A percentile compares a stretch with the other conserved stretches of the same genome.
Conservation (phyloP, 2,797 vertebrate species). For the Sebastes kiyomatsui region DNA sequence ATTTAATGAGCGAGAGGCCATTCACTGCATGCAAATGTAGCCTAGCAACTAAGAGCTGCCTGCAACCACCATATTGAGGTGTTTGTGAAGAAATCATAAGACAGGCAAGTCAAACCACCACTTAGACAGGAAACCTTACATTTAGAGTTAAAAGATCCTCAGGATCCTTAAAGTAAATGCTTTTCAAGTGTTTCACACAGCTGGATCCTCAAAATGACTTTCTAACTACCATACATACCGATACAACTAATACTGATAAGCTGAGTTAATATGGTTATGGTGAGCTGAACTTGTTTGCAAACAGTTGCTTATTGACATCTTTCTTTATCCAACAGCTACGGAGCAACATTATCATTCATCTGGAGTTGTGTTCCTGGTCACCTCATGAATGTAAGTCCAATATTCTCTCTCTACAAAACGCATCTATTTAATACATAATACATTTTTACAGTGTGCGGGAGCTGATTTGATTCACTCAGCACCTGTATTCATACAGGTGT, state of each 20-base stretch:
- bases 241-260: neutral
- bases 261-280: neutral
- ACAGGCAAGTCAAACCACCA: neutral
- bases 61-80: neutral
- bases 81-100: conserved; percentile 11
- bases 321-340: too few relatives aligned
- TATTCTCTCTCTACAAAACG: too few relatives aligned
- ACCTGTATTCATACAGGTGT: neutral
- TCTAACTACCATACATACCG: neutral
- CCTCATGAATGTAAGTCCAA: too few relatives aligned
- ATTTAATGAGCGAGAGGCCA: conserved; percentile 7
- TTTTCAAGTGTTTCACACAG: too few relatives aligned
- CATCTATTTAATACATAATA: neutral
- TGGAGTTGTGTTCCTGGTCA: too few relatives aligned
- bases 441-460: neutral
- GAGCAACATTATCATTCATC: neutral
- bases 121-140: neutral
- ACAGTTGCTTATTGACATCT: neutral
- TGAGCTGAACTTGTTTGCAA: neutral
- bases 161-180: too few relatives aligned
- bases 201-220: neutral
- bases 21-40: conserved; percentile 28
- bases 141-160: neutral
- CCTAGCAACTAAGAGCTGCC: conserved; percentile 28
- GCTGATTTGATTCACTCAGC: neutral